Percentiles rank a stretch among this genome's conserved stretches.
These are phyloP conservation scores for Gymnoscelis rufifasciata DNA, from an alignment of 2,888 invertebrate genomes.

Conservation along the genomic window DNA sequence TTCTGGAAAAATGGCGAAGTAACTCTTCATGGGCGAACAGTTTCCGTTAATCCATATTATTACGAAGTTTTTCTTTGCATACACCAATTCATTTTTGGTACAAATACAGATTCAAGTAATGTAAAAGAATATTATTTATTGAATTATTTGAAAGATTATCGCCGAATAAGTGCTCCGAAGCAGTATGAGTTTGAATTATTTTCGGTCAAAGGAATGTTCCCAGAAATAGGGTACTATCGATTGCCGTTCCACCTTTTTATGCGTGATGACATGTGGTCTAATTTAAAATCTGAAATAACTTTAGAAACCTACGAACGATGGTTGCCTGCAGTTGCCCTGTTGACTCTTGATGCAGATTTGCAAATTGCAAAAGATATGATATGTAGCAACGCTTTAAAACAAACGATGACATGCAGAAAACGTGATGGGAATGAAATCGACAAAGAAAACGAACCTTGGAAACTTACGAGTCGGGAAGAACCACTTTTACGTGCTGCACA, in stretches of 20 bases:
- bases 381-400: slow-evolving; percentile 74
- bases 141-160: slow-evolving; percentile 66
- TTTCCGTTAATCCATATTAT: slow-evolving; percentile 70
- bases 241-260: slow-evolving; percentile 72
- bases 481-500: slow-evolving; percentile 68
- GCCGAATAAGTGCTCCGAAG: slow-evolving; percentile 62
- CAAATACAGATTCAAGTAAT: slow-evolving; percentile 45
- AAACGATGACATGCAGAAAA: slow-evolving; percentile 72
- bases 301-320: slow-evolving; percentile 71
- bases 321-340: slow-evolving; percentile 62
- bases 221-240: slow-evolving; percentile 70
- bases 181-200: slow-evolving; percentile 73
- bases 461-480: slow-evolving; percentile 61
- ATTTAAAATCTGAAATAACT: slow-evolving; percentile 73
- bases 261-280: slow-evolving; percentile 73
- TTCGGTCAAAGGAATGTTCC: slow-evolving; percentile 72
- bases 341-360: slow-evolving; percentile 60
- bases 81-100: slow-evolving; percentile 55
- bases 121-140: slow-evolving; percentile 65
- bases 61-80: slow-evolving; percentile 71
- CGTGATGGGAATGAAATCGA: slow-evolving; percentile 41
- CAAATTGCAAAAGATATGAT: slow-evolving; percentile 75
- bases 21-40: slow-evolving; percentile 59
- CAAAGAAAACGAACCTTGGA: slow-evolving; percentile 64
- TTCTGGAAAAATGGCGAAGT: slow-evolving; percentile 75